Percentiles rank a stretch among this genome's conserved stretches.
Evolutionary conservation across 2,888 invertebrate species (phyloP).

Genomic region (Clivina fossor): DNA sequence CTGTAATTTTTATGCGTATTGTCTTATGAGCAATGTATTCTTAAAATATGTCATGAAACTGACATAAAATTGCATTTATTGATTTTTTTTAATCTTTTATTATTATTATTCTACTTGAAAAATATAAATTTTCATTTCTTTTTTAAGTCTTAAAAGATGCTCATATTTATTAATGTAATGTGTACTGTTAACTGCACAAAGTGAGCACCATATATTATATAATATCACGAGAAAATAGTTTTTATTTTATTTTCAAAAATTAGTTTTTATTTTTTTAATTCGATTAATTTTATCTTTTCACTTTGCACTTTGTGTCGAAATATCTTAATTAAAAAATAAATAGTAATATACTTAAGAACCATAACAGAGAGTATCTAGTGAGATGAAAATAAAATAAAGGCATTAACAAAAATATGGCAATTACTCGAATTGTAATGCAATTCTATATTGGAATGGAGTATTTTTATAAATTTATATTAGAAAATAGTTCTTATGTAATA

Average conservation of each 20-base stretch:
- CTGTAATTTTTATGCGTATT: conserved; percentile 14
- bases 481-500: too few species aligned
- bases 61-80: too few species aligned
- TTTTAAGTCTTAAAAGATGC: conserved; percentile 7
- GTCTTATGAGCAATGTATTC: conserved; percentile 19
- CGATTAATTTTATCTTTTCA: background rate
- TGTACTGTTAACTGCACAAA: background rate
- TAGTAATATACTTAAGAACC: too few species aligned
- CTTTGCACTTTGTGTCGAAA: background rate
- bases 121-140: conserved; percentile 13
- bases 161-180: conserved; percentile 4
- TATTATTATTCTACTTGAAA: conserved; percentile 15
- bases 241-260: conserved; percentile 1
- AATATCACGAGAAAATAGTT: conserved; percentile 10
- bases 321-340: too few species aligned
- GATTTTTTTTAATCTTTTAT: background rate
- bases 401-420: too few species aligned
- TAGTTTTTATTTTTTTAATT: background rate
- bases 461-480: too few species aligned
- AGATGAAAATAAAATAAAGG: too few species aligned
- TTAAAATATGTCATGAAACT: conserved; percentile 4
- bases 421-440: background rate
- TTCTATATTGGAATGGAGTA: too few species aligned
- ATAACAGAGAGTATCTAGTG: too few species aligned
- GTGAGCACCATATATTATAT: conserved; percentile 11